Base-by-base conservation (phyloP, 2,113 vertebrate species). In the Proterorhinus semilunaris region DNA sequence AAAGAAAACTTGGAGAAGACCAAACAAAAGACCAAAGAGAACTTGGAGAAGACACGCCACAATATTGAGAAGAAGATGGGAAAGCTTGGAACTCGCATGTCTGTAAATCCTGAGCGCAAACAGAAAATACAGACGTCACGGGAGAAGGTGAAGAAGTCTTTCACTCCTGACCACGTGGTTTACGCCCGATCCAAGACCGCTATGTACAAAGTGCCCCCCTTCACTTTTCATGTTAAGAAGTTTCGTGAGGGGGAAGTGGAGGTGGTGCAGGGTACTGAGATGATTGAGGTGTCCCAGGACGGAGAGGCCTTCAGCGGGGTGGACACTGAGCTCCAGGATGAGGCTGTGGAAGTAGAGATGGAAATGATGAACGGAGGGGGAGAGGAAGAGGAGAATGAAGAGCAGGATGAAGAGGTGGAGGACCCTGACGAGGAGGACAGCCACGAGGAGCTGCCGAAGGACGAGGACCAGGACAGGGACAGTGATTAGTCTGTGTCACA, bases 141-240 rank as follows among this genome's bases (percentile, higher is more conserved):
- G 5, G 95, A 98, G 66, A 99, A 96, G 90, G 77, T 98, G 89
- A 94, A 95, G 87, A 99, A 99, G 83, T 94, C 97, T 75, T 98
- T 99, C 88, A 98, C 96, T 0, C 97, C 97, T 0, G 96, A 97
- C 89, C 97, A 99, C 66, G 91, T 93, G 13, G 93, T 96, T 43
- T 97, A 96, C 0, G 96, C 97, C 76, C 92, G 97, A 42, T 96
- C 96, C 84, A 95, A 96, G 90, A 95, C 94, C 0, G 94, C 95
- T 0, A 92, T 98, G 66, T 99, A 99, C 94, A 98, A 95, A 89
- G 97, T 99, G 76, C 97, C 96, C 0, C 97, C 97, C 21, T 99
- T 99, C 91, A 99, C 97, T 65, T 98, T 99, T 88, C 95, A 96
- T 0, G 97, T 99, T 73, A 99, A 98, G 92, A 99, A 99, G 79